phyloP scores from a whole-genome alignment of 2,888 invertebrate genomes.

The Autographa pulchrina region DNA sequence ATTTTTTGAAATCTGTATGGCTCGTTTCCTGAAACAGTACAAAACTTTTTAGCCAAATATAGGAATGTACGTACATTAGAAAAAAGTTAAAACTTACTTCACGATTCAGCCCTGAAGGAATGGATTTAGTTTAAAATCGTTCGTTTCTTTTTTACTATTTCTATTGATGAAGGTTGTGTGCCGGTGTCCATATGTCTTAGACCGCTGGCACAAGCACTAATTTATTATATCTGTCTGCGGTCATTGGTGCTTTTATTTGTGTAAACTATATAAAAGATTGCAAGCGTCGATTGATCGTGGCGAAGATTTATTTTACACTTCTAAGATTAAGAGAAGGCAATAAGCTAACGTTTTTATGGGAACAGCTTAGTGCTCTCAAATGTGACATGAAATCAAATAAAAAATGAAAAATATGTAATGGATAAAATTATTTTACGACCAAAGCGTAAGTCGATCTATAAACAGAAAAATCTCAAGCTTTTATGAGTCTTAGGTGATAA shows the following conservation, averaged over 20 bases:
- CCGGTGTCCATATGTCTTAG: conserved; percentile 6
- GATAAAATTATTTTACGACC: background rate
- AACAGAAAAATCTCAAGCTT: background rate
- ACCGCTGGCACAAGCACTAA: conserved; percentile 4
- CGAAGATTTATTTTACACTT: conserved; percentile 5
- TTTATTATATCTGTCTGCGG: conserved; percentile 8
- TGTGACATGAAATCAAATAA: conserved; percentile 1
- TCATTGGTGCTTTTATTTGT: conserved; percentile 3
- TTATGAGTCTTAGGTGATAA: conserved; percentile 1
- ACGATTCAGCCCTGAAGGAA: background rate
- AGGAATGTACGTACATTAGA: too few relatives aligned
- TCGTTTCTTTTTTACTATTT: background rate
- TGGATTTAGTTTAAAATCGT: conserved; percentile 1
- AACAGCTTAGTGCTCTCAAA: background rate
- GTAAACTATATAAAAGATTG: conserved; percentile 8
- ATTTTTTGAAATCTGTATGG: too few relatives aligned
- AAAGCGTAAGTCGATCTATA: conserved; percentile 4
- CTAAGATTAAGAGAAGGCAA: background rate
- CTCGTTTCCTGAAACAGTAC: too few relatives aligned
- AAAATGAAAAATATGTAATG: background rate
- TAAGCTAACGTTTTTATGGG: conserved; percentile 1
- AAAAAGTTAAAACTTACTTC: too few relatives aligned
- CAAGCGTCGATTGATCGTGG: conserved; percentile 4
- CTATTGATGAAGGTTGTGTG: conserved; percentile 1
- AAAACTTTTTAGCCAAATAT: too few relatives aligned